Base-by-base conservation (phyloP, 2,888 invertebrate species). In the Caenorhabditis sp. region DNA sequence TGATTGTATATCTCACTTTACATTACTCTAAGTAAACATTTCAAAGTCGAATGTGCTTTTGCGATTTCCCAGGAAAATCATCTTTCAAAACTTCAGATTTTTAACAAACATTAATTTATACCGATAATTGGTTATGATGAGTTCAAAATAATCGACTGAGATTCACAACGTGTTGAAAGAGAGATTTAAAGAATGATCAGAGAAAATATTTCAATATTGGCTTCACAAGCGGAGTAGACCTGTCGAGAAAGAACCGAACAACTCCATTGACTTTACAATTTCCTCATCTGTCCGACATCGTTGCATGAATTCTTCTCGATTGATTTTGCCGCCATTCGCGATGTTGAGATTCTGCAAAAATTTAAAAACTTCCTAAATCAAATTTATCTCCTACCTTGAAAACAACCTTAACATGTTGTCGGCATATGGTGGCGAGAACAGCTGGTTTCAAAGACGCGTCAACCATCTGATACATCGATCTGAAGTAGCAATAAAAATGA, bases 241-340 rank as follows among this genome's bases (percentile, higher is more conserved):
- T 24, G 35, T 63, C 2, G 75, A 61, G 31, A 76, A 76, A 14
- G 75, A 64, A 10, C 69, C 79, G 28, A 82, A 79, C 35, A 82
- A 24, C 44, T 74, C 77, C n/a, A 82, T 22, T 5, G 77, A 63
- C 3, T 61, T 31, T 38, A 82, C 51, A 4, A 82, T 82, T 26
- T 85, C 79, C 1, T 69, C 24, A 44, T 88, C 82, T 4, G 56
- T 10, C 31, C 74, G 75, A 44, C 89, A 89, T 97, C 97, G 1
- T 93, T 97, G 80, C 95, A 96, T 90, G 96, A 96, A 90, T 47
- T 87, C 85, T 24, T 85, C 84, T 26, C 82, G 75, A 8, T 79
- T 84, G 12, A 90, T 87, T 24, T 64, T 44, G 4, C 85, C 86
- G 24, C 86, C 87, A 44, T 82, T 83, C 61, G 89, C 73, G 28